A percentile compares a stretch with the other conserved stretches of the same genome.
phyloP scores from a whole-genome alignment of 2,113 vertebrate species.

The Alosa alosa region DNA sequence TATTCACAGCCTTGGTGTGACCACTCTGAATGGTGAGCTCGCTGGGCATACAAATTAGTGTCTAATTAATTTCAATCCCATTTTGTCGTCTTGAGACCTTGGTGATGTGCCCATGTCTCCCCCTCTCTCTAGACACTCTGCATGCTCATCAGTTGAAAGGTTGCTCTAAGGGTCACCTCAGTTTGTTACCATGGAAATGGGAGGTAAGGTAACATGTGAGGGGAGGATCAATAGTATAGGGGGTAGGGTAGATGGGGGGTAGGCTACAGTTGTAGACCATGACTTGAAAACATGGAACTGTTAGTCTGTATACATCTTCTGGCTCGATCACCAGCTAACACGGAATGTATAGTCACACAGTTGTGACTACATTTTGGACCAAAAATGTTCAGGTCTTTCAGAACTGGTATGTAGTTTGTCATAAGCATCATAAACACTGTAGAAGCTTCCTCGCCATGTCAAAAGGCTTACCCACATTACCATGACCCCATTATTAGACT shows the following conservation, averaged over 20 bases:
- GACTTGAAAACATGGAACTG: neutral
- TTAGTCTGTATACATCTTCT: neutral
- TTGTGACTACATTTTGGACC: neutral
- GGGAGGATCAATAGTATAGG: constrained; percentile 30
- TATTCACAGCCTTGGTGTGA: constrained; percentile 25
- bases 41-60: constrained; percentile 25
- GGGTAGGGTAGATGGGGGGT: neutral
- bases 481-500: constrained; percentile 54
- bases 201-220: neutral
- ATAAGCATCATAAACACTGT: neutral
- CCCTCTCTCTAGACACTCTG: constrained; percentile 30
- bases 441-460: constrained; percentile 33
- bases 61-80: constrained; percentile 52
- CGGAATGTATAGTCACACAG: neutral
- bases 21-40: constrained; percentile 16
- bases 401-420: neutral
- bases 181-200: constrained; percentile 48
- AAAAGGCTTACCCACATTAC: constrained; percentile 56
- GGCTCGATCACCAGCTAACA: neutral
- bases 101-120: constrained; percentile 25
- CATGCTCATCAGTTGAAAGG: constrained; percentile 30
- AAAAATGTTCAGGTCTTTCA: neutral
- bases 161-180: constrained; percentile 18
- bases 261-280: neutral
- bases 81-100: constrained; percentile 15